Base-by-base conservation (phyloP, 2,797 vertebrate genomes). In the Antennarius maculatus region DNA sequence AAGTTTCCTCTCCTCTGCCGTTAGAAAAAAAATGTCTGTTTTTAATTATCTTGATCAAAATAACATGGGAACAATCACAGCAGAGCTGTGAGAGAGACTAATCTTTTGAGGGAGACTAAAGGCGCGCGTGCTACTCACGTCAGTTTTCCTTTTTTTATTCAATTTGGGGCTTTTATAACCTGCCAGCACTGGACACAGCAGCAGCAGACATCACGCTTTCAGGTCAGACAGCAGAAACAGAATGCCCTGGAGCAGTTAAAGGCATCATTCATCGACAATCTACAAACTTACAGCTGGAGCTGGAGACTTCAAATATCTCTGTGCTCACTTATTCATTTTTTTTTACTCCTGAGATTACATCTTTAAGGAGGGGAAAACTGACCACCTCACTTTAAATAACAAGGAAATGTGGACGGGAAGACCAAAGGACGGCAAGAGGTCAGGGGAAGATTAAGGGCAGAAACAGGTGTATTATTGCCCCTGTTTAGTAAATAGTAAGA, bases 401-500 rank as follows among this genome's bases (percentile, higher is more conserved):
- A 9, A 43, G 54, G 47, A 64, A 76, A 60, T 42, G 16, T 53
- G 57, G 43, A 77, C 67, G 76, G 76, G 74, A 78, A 71, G 62
- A 55, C 45, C 2, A 66, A 37, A 77, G 80, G 66, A 75, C 79
- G 66, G 9, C 28, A 5, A 41, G 45, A 67, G 86, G 68, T 87
- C 85, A 80, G 78, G 41, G 53, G n/a, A 12, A 79, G 79, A 77
- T 71, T 77, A 76, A 77, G 84, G 69, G 41, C 54, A 72, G 39
- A 80, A 88, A 65, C 90, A 91, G 90, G 85, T 88, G 82, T 74
- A 81, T 79, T 31, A 42, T 74, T 57, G 67, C 66, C 8, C 37
- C 63, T 87, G 86, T 91, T 90, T 87, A 52, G 76, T 85, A 91
- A 90, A 90, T 58, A 90, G 45, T 42, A 49, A 56, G 77, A 75